Base-by-base conservation (phyloP, 2,888 invertebrate genomes). In the Zelleria hepariella region DNA sequence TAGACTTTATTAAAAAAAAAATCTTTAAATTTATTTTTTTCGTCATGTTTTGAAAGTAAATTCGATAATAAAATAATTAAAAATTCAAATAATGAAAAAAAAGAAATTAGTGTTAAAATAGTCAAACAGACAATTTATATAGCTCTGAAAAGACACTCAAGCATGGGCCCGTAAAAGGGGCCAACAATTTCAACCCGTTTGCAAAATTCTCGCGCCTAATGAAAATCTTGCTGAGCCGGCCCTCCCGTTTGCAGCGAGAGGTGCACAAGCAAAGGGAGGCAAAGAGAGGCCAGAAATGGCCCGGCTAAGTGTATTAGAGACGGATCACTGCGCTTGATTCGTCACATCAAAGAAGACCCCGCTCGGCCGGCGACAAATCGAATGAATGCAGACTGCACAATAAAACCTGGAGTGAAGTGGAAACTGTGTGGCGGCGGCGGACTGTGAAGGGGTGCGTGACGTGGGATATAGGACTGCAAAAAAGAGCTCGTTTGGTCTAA, bases 281-380 rank as follows among this genome's bases (percentile, higher is more conserved):
- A 61, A 64, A 64, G 59, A 67, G 66, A 60, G 62, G 65, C 71
- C 68, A 75, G 83, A 83, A 86, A 86, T 83, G 83, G 83, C 77
- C 82, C 82, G 74, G 80, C 83, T 87, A 87, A 87, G 81, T 87
- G 83, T 86, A 86, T 88, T 87, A 88, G 84, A 78, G 78, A 70
- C 78, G 85, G 86, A 86, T 86, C 86, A 83, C 77, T 87, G 85
- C 86, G 85, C 86, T 85, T 86, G 87, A 86, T 87, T 87, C 83
- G 86, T 85, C 83, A 86, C 87, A 87, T 88, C 87, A 87, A 87
- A 87, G 87, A 84, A 83, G 85, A 83, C 82, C 73, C 32, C 74
- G 78, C 78, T 82, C 81, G 77, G 78, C 82, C 81, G 73, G 66
- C 74, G 74, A 79, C 79, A 83, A 86, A 86, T 86, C 86, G 84